Evolutionary conservation across 2,888 invertebrate genomes (phyloP), one percentile per base, ranked within the genome.

Genomic region (Synanthedon vespiformis): DNA sequence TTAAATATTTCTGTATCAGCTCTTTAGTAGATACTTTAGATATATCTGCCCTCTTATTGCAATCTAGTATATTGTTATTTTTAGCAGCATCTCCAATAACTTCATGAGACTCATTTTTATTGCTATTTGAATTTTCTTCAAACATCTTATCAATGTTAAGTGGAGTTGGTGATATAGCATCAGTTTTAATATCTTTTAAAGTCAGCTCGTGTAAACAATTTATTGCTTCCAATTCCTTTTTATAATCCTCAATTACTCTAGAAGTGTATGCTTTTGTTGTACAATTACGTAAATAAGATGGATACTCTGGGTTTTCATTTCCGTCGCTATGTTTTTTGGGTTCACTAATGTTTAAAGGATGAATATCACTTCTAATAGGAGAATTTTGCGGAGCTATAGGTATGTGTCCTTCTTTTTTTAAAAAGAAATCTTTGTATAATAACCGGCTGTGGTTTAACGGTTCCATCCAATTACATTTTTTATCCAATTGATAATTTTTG

Each of bases 241-340:
- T 88, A 56, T 88, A 88, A 67, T 88, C 88, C 68, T 88, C 87
- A 53, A 88, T 88, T 3, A 88, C 88, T 68, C 85, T 84, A 14
- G 88, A 87, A 4, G 88, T 88, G 54, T 88, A 88, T 0, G 84
- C 81, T 73, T 87, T 88, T 27, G 81, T 83, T 40, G 74, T 75
- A 59, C 84, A 88, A 56, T 87, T 83, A 2, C 72, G 68, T 56
- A 88, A 72, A 63, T 88, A 88, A 2, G 77, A 62, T 12, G 88
- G 88, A 61, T 88, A 88, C 53, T 82, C 77, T 51, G 68, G 58
- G 58, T 72, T 72, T 44, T 48, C 48, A 41, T 49, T 54, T 2
- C 16, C 13, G 4, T 27, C 50, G 18, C 50, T 52, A 16, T 48
- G 48, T 41, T 52, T 54, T 16, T 51, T 55, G 11, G 50, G 54